phyloP scores from a whole-genome alignment of 2,113 vertebrate genomes.

The Pygoscelis antarcticus region DNA sequence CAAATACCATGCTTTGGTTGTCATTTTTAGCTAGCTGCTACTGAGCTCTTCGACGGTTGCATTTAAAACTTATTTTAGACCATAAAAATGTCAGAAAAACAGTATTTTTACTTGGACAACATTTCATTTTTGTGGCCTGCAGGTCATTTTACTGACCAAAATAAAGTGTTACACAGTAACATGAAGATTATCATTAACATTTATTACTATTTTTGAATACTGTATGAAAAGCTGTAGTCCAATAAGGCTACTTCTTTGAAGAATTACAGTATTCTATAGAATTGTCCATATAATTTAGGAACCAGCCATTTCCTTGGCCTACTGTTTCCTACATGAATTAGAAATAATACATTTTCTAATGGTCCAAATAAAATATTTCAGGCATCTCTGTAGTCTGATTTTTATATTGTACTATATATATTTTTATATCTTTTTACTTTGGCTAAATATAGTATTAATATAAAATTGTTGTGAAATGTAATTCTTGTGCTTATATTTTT shows the following conservation, averaged over 20 bases:
- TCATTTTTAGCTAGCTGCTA: background rate
- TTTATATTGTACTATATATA: background rate
- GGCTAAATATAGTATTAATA: background rate
- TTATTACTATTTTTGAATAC: background rate
- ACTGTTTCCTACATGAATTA: background rate
- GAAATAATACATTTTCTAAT: background rate
- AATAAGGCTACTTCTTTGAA: background rate
- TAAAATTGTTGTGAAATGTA: background rate
- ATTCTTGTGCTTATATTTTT: background rate
- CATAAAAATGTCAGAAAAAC: background rate
- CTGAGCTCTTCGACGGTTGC: background rate
- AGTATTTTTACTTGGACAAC: background rate
- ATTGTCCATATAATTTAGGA: background rate
- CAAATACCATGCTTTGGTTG: background rate
- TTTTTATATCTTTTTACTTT: background rate
- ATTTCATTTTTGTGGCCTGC: background rate
- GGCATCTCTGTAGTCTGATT: background rate
- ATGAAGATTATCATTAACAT: background rate
- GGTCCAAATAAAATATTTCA: background rate
- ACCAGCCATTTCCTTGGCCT: background rate
- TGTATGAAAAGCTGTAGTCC: background rate
- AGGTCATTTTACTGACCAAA: background rate
- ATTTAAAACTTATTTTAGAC: background rate
- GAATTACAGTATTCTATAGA: background rate
- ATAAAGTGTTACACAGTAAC: background rate